Base-by-base conservation (phyloP, 2,888 invertebrate genomes). In the Pomacea canaliculata region DNA sequence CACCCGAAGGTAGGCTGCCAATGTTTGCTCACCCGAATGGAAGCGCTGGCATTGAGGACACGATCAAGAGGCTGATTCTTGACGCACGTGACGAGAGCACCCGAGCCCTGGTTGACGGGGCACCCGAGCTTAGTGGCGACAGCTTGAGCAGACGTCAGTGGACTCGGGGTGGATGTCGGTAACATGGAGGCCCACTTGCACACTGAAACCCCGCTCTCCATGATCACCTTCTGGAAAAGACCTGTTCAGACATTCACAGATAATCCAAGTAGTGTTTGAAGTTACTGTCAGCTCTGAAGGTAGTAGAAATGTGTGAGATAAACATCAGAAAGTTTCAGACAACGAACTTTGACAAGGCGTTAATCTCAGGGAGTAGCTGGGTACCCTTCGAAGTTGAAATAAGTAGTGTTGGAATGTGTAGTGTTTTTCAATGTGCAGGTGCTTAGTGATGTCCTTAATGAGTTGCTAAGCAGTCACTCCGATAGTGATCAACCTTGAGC, bases 401-500 rank as follows among this genome's bases (percentile, higher is more conserved):
- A 5, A 3, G 1, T 5, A 37, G 5, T 37, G 37, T 16, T 10
- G 4, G 51, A 10, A 56, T 16, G 51, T 8, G 16, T 56, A 10
- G 51, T 56, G 10, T 56, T 16, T 0, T 37, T 37, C 37, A 37
- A 37, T 37, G 37, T 37, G 3, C 4, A 37, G 37, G 37, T 37
- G 4, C 37, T 37, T 37, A 37, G 5, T 37, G 37, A 37, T 37
- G 37, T 37, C 37, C 37, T 37, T 0, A 37, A 37, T 37, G 37
- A 5, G 10, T 56, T 56, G 4, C 16, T 13, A 16, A 56, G 10
- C 12, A 10, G 51, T 16, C 16, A 16, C 51, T 56, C 46, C 8
- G 66, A 46, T 9, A 56, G 56, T 23, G 51, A 1, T n/a, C 62
- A 63, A 63, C 70, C 76, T 70, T 56, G 16, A 18, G 76, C 70